A percentile compares a stretch with the other conserved stretches of the same genome.
These are phyloP conservation scores for Australoheros scitulus DNA, from an alignment of 2,113 vertebrate genomes.

Conservation along the genomic window DNA sequence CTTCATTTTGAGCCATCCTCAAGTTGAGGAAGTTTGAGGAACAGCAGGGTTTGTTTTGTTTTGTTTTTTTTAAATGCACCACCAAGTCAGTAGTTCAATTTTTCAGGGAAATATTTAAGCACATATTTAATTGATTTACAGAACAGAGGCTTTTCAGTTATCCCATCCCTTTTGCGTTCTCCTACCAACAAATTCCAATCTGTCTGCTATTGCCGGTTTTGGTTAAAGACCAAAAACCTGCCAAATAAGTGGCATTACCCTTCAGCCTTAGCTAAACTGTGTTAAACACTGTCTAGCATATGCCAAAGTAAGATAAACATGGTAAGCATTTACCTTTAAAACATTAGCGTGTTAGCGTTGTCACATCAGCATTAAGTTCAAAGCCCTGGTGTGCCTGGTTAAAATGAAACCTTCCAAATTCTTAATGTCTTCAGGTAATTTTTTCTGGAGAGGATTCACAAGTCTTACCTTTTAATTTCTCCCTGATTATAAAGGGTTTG, in stretches of 20 bases:
- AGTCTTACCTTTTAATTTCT: conserved; percentile 33
- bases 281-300: neutral
- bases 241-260: neutral
- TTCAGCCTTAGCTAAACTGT: neutral
- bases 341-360: neutral
- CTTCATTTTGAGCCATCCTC: too few species aligned
- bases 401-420: neutral
- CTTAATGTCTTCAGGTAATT: neutral
- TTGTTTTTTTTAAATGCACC: too few species aligned
- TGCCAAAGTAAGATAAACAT: neutral
- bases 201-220: neutral
- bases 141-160: neutral
- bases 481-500: conserved; percentile 39
- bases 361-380: neutral
- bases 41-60: neutral
- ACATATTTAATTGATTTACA: neutral
- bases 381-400: neutral
- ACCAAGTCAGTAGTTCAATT: neutral
- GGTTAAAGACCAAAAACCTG: neutral
- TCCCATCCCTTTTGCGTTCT: neutral
- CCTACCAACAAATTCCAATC: neutral
- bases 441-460: conserved; percentile 21
- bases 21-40: too few species aligned
- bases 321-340: neutral
- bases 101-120: neutral